Conservation (phyloP, 2,113 vertebrate species). For the Tachysurus vachellii region DNA sequence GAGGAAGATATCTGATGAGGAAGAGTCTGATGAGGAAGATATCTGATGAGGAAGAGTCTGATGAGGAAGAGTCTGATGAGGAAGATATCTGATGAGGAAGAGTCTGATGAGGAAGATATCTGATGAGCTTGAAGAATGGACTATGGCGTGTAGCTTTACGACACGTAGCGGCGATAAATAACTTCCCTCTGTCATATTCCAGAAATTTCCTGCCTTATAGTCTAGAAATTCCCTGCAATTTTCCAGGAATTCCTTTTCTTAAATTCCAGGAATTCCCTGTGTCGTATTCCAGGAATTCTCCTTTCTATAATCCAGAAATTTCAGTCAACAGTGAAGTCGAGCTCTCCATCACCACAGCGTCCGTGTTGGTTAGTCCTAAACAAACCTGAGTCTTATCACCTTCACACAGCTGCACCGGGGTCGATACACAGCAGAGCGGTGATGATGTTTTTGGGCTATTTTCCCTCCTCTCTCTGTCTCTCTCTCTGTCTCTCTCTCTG, state of each 20-base stretch:
- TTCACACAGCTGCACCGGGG: slow-evolving; percentile 58
- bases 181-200: no score
- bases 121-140: no score
- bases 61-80: no score
- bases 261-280: neutral
- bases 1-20: no score
- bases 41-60: no score
- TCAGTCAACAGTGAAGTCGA: neutral
- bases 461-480: neutral
- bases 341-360: neutral
- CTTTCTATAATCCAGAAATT: neutral
- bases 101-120: no score
- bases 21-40: no score
- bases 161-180: no score
- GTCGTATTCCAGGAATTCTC: neutral
- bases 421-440: slow-evolving; percentile 54
- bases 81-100: no score
- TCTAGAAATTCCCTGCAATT: neutral
- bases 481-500: neutral
- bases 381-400: slow-evolving; percentile 65
- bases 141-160: no score
- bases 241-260: neutral
- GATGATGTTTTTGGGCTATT: slow-evolving; percentile 52
- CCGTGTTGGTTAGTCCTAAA: slow-evolving; percentile 53
- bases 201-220: neutral